phyloP scores from a whole-genome alignment of 2,888 invertebrate species.

The Caenorhabditis sulstoni region DNA sequence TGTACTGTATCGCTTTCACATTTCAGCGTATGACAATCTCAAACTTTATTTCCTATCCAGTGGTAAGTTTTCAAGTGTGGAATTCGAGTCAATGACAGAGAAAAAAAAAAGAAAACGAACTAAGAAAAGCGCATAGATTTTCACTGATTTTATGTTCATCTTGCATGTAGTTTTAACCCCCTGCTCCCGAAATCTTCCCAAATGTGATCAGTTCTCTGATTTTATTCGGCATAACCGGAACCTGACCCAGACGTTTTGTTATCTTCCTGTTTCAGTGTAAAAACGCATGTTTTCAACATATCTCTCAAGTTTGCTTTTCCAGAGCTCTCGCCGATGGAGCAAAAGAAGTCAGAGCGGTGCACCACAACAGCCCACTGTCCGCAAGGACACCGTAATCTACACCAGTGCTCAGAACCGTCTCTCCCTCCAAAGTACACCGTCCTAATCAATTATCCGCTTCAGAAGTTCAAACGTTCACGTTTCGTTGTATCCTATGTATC shows the following conservation, averaged over 20 bases:
- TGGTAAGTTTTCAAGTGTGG: constrained; percentile 53
- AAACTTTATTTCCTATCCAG: constrained; percentile 55
- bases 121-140: too few species aligned
- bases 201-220: constrained; percentile 1
- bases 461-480: too few species aligned
- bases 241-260: too few species aligned
- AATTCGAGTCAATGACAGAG: not conserved
- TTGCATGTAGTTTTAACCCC: too few species aligned
- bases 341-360: constrained; percentile 57
- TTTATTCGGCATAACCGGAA: not conserved
- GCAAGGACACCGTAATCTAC: constrained; percentile 57
- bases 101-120: too few species aligned
- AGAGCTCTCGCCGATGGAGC: constrained; percentile 61
- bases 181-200: not conserved
- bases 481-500: too few species aligned
- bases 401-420: constrained; percentile 55
- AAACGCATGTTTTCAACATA: too few species aligned
- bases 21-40: constrained; percentile 61
- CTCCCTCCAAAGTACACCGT: constrained; percentile 49
- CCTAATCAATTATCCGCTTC: too few species aligned
- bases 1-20: constrained; percentile 1
- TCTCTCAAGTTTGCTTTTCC: too few species aligned
- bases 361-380: constrained; percentile 23
- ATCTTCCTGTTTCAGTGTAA: too few species aligned
- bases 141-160: constrained; percentile 23